These are phyloP conservation scores for Parnassius apollo DNA, from an alignment of 2,888 invertebrate genomes.

Conservation along the genomic window DNA sequence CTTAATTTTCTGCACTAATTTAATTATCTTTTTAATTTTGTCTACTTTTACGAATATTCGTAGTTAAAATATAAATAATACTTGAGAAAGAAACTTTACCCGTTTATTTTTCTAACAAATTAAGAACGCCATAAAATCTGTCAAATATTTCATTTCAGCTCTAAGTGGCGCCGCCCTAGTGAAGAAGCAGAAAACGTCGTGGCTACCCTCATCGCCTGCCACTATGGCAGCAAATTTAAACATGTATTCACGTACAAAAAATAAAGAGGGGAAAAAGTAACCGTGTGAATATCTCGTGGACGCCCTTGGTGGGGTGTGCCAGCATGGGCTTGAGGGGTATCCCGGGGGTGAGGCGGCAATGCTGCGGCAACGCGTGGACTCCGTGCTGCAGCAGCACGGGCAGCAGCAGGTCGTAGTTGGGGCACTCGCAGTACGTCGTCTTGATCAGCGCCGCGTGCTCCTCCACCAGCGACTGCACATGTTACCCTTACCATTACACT, in stretches of 20 bases:
- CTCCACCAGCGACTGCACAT: slow-evolving; percentile 82
- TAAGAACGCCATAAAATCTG: too few relatives aligned
- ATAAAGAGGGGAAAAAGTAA: slow-evolving; percentile 39
- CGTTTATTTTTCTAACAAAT: too few relatives aligned
- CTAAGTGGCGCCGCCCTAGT: too few relatives aligned
- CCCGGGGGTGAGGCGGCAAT: slow-evolving; percentile 94
- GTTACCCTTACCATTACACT: slow-evolving; percentile 73
- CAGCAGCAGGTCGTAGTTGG: slow-evolving; percentile 93
- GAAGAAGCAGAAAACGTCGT: too few relatives aligned
- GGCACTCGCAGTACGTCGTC: slow-evolving; percentile 97
- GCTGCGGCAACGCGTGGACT: slow-evolving; percentile 85
- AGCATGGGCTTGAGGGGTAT: slow-evolving; percentile 99
- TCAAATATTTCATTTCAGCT: too few relatives aligned
- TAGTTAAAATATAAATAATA: too few relatives aligned
- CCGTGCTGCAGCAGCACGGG: slow-evolving; percentile 90
- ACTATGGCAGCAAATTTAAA: too few relatives aligned
- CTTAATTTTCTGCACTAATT: too few relatives aligned
- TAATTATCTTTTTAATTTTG: too few relatives aligned
- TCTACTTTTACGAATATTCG: too few relatives aligned
- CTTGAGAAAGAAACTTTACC: too few relatives aligned
- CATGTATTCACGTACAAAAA: background rate
- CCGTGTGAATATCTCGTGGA: slow-evolving; percentile 91
- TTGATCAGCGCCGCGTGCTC: slow-evolving; percentile 89
- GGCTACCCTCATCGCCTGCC: too few relatives aligned
- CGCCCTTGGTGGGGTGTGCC: slow-evolving; percentile 98